Base-by-base conservation (phyloP, 1,140 invertebrate species). In the Drosophila albomicans region DNA sequence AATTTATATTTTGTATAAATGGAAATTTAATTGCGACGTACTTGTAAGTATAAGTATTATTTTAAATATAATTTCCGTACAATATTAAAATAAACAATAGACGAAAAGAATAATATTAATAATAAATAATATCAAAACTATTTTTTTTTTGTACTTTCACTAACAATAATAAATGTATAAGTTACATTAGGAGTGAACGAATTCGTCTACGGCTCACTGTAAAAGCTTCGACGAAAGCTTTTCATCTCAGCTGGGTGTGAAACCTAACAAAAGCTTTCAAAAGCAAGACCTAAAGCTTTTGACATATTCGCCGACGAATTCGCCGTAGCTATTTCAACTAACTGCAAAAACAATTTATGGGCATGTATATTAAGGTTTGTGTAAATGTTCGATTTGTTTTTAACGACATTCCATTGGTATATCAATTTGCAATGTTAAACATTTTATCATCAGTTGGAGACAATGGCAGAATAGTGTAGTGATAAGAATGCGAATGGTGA, bases 341-440 rank as follows among this genome's bases (percentile, higher is more conserved):
- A 13, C 41, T 5, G 4, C 4, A 43, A n/a, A 43, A 13, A 5
- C 41, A 43, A 43, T 43, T 43, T 43, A 43, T 43, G 41, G 11
- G 3, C 38, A 41, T 41, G 11, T 41, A 6, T 8, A 32, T 41
- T 4, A 41, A 41, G 8, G 41, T 43, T 43, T n/a, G 11, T 43
- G 41, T 3, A n/a, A 43, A 43, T 43, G 41, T 13, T 20, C 2
- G 2, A 6, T 15, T 13, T 25, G 20, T n/a, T 48, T 49, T 38
- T 35, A 35, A 7, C 25, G 58, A 62, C 16, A 20, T 62, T 15
- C n/a, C 6, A 56, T 10, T n/a, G 15, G 10, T n/a, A 41, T 58
- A 72, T 66, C 45, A 72, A 58, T 66, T 43, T 51, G 56, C 69
- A 48, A 51, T 66, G 20, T n/a, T n/a, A n/a, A n/a, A n/a, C 15